Base-by-base conservation (phyloP, 2,113 vertebrate species). In the Stictonetta naevosa region DNA sequence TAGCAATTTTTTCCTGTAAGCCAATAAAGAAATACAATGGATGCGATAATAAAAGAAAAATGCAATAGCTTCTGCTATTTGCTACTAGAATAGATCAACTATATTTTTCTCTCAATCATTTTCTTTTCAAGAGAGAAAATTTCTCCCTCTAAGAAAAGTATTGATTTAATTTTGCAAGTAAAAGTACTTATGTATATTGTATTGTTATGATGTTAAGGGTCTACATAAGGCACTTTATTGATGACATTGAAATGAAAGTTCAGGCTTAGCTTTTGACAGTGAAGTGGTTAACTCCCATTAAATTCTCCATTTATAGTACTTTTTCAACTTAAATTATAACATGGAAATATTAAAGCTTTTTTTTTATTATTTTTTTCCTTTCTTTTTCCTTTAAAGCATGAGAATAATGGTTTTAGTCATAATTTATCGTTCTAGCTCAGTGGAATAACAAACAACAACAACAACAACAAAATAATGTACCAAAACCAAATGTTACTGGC, bases 271-370 rank as follows among this genome's bases (percentile, higher is more conserved):
- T 95, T 94, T 92, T 86, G 96, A 97, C 96, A 95, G 88, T 92
- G 93, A 97, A 96, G 96, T 97, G 92, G 93, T 97, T 96, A 94
- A 96, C 97, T 95, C 87, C 69, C 94, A 87, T 92, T 73, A 36
- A 89, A 59, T 55, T 94, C 60, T 95, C 90, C 96, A 79, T 96
- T 96, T 93, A 79, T 66, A 92, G 42, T 93, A 82, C 82, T 97
- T 95, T 28, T 84, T 95, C 92, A 75, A 67, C 83, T 82, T 83
- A 93, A 90, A 86, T 74, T 96, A 22, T 92, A 90, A 86, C 23
- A 89, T 92, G 71, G 46, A 92, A 60, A 83, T 90, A 87, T 81
- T 88, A 64, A 91, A 63, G 3, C 42, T 52, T 48, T 48, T 48
- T 48, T 18, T 19, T 44, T 48, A 22, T 48, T 18, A 9, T 11